Evolutionary conservation across 30 jellyfish, hydroid and myxozoan genomes (phyloP).

Genomic region (Pseudorhiza aurosa): DNA sequence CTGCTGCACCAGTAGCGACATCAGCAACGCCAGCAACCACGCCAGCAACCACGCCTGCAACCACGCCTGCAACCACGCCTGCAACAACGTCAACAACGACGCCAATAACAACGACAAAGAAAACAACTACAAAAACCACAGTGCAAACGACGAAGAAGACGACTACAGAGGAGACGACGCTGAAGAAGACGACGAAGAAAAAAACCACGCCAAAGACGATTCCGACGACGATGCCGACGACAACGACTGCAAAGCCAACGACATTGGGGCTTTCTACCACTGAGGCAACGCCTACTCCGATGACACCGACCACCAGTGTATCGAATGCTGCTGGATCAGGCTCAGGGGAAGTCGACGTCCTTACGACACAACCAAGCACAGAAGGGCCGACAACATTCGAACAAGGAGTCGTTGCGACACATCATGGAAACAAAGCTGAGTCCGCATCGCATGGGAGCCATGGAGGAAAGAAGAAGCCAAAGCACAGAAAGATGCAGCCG

Average conservation of each 20-base stretch:
- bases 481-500: constrained; percentile 18
- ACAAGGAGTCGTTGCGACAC: constrained; percentile 31
- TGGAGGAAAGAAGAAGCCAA: constrained; percentile 27
- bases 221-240: neutral
- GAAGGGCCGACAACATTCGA: constrained; percentile 41
- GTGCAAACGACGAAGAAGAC: constrained; percentile 1
- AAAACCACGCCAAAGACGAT: neutral
- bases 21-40: neutral
- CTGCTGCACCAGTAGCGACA: neutral
- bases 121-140: constrained; percentile 10
- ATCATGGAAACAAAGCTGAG: neutral
- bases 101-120: neutral
- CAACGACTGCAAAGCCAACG: neutral
- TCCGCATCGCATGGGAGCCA: neutral
- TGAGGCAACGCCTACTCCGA: neutral
- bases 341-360: neutral
- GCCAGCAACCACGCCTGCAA: neutral
- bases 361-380: constrained; percentile 30
- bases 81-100: neutral
- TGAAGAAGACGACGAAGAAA: neutral
- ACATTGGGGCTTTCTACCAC: neutral
- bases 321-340: constrained; percentile 15
- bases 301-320: neutral
- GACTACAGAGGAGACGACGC: constrained; percentile 6
- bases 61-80: neutral